These are phyloP conservation scores for Zenarchopterus dispar DNA, from an alignment of 2,797 vertebrate species.

Conservation along the genomic window DNA sequence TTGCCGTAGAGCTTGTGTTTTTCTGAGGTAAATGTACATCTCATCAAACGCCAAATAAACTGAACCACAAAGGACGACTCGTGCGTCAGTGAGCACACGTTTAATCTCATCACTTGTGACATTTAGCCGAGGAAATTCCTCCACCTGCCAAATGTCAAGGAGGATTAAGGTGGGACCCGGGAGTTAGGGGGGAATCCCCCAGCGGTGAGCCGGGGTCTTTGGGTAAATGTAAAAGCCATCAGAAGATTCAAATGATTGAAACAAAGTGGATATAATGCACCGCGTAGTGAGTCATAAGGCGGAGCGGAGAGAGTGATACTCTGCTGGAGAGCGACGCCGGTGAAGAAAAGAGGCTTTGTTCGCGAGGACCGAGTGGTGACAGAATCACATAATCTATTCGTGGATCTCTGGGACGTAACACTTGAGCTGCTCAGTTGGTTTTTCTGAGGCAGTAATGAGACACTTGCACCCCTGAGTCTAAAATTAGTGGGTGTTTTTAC, in stretches of 20 bases:
- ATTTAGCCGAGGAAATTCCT: slow-evolving; percentile 66
- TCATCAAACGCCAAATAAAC: slow-evolving; percentile 98
- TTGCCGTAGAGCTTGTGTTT: slow-evolving; percentile 75
- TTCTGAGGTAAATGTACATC: slow-evolving; percentile 87
- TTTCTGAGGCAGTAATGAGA: background rate
- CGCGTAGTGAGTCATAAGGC: slow-evolving; percentile 54
- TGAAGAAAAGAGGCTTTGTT: slow-evolving; percentile 71
- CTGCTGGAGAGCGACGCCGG: slow-evolving; percentile 37
- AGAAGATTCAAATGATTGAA: slow-evolving; percentile 58
- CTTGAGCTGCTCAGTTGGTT: slow-evolving; percentile 19
- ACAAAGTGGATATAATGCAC: slow-evolving; percentile 60
- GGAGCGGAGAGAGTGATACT: slow-evolving; percentile 57
- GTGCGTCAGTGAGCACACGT: slow-evolving; percentile 2
- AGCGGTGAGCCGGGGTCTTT: slow-evolving; percentile 5
- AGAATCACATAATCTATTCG: slow-evolving; percentile 47
- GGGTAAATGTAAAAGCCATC: slow-evolving; percentile 37
- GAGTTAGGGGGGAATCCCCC: slow-evolving; percentile 54
- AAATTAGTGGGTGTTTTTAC: too few relatives aligned
- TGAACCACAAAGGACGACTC: slow-evolving; percentile 81
- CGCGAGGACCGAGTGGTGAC: slow-evolving; percentile 43
- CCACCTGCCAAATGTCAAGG: slow-evolving; percentile 64
- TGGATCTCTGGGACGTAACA: slow-evolving; percentile 25
- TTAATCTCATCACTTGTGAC: slow-evolving; percentile 33
- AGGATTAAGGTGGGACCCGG: slow-evolving; percentile 47
- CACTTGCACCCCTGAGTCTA: too few relatives aligned